These are phyloP conservation scores for Drosophila anceps DNA, from an alignment of 2,888 invertebrate genomes.

Conservation along the genomic window DNA sequence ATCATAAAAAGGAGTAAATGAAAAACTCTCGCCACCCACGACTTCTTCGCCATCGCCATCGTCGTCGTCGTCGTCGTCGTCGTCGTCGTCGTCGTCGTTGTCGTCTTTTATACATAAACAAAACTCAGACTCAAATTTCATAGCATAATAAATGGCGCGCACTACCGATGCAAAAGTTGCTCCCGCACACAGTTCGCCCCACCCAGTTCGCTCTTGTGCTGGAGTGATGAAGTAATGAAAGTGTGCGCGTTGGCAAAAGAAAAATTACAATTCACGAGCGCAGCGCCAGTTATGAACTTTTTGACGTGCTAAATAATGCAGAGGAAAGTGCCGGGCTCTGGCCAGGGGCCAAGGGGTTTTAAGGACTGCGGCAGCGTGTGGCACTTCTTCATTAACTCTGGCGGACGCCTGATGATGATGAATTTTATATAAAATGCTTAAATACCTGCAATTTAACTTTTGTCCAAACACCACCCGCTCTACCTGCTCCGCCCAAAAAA, in stretches of 20 bases:
- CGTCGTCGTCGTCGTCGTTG: slow-evolving; percentile 28
- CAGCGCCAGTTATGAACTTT: slow-evolving; percentile 76
- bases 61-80: slow-evolving; percentile 14
- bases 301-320: slow-evolving; percentile 79
- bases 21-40: slow-evolving; percentile 39
- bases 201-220: slow-evolving; percentile 14
- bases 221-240: slow-evolving; percentile 77
- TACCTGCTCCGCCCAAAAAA: too few species aligned
- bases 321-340: slow-evolving; percentile 52
- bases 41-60: slow-evolving; percentile 5
- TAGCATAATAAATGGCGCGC: slow-evolving; percentile 75
- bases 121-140: slow-evolving; percentile 73
- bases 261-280: slow-evolving; percentile 78
- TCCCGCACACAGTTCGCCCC: not conserved
- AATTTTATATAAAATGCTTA: slow-evolving; percentile 83
- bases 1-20: slow-evolving; percentile 73
- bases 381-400: slow-evolving; percentile 69
- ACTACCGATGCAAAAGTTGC: slow-evolving; percentile 56
- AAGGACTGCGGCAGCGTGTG: not conserved
- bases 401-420: slow-evolving; percentile 72
- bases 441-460: slow-evolving; percentile 84
- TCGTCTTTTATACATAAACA: slow-evolving; percentile 59
- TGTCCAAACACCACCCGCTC: slow-evolving; percentile 26
- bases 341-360: slow-evolving; percentile 11
- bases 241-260: slow-evolving; percentile 66